Percentiles rank a stretch among this genome's conserved stretches.
Evolutionary conservation across 1,140 invertebrate genomes (phyloP).

Genomic region (Bombus superbus): DNA sequence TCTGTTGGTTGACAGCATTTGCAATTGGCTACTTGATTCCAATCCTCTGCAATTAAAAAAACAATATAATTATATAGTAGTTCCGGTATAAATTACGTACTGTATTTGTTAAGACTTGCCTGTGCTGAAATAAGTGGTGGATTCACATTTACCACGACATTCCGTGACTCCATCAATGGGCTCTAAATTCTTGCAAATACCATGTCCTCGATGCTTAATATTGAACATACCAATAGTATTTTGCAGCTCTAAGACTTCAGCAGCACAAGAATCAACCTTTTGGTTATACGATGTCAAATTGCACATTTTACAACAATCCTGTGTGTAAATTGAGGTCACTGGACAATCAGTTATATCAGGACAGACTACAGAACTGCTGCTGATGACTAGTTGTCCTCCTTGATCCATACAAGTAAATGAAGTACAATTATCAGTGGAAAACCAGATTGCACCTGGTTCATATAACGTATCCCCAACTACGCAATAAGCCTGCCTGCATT

Average conservation of each 20-base stretch:
- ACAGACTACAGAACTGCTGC: slow-evolving; percentile 83
- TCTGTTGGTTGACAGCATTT: slow-evolving; percentile 85
- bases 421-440: slow-evolving; percentile 87
- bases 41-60: slow-evolving; percentile 80
- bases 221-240: slow-evolving; percentile 84
- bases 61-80: background rate
- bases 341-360: slow-evolving; percentile 86
- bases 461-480: slow-evolving; percentile 84
- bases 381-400: slow-evolving; percentile 82
- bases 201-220: slow-evolving; percentile 79
- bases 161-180: slow-evolving; percentile 85
- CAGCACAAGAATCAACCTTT: slow-evolving; percentile 83
- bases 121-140: slow-evolving; percentile 86
- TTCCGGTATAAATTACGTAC: background rate
- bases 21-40: slow-evolving; percentile 83
- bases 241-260: slow-evolving; percentile 81
- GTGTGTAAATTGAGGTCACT: slow-evolving; percentile 82
- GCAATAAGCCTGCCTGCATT: slow-evolving; percentile 87
- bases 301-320: slow-evolving; percentile 88
- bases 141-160: slow-evolving; percentile 87
- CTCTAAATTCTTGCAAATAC: slow-evolving; percentile 85
- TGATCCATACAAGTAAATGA: slow-evolving; percentile 83
- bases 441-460: slow-evolving; percentile 84
- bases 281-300: slow-evolving; percentile 81
- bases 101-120: slow-evolving; percentile 75